Conservation (phyloP, 2,888 invertebrate genomes). For the Acleris laterana region DNA sequence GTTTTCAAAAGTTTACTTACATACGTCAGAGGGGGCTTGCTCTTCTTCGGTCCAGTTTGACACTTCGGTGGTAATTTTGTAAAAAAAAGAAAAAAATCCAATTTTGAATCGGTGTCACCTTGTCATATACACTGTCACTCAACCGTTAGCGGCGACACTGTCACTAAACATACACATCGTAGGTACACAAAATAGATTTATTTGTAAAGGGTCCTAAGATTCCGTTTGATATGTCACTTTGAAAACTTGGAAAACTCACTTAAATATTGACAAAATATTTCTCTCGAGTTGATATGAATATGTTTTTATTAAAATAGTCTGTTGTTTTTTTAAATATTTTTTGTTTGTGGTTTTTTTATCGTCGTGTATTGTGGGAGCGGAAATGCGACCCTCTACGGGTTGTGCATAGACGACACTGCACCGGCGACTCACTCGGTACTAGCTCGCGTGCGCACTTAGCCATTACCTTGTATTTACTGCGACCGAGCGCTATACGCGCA, state of each 20-base stretch:
- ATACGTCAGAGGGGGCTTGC: slow-evolving; percentile 82
- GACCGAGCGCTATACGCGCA: slow-evolving; percentile 57
- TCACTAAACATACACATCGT: slow-evolving; percentile 77
- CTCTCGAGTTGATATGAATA: slow-evolving; percentile 73
- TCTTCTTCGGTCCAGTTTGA: slow-evolving; percentile 83
- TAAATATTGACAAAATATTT: slow-evolving; percentile 68
- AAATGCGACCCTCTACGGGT: slow-evolving; percentile 79
- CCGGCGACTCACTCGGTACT: slow-evolving; percentile 82
- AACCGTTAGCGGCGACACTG: slow-evolving; percentile 71
- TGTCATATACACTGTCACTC: slow-evolving; percentile 70
- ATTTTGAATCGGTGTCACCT: slow-evolving; percentile 67
- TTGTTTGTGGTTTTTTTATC: slow-evolving; percentile 75
- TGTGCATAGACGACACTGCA: slow-evolving; percentile 85
- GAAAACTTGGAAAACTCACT: slow-evolving; percentile 60
- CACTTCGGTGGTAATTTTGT: slow-evolving; percentile 83
- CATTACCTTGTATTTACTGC: slow-evolving; percentile 85
- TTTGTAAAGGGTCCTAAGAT: slow-evolving; percentile 74
- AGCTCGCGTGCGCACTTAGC: slow-evolving; percentile 84
- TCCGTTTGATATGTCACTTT: slow-evolving; percentile 76
- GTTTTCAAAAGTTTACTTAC: slow-evolving; percentile 64
- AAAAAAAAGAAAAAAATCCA: slow-evolving; percentile 71
- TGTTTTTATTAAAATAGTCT: slow-evolving; percentile 71
- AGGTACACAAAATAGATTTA: slow-evolving; percentile 74
- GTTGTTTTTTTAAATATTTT: slow-evolving; percentile 59
- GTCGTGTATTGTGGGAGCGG: slow-evolving; percentile 78